Evolutionary conservation across 2,888 invertebrate species (phyloP), one percentile per base, ranked within the genome.

Genomic region (Callyntrura guangdongensis): DNA sequence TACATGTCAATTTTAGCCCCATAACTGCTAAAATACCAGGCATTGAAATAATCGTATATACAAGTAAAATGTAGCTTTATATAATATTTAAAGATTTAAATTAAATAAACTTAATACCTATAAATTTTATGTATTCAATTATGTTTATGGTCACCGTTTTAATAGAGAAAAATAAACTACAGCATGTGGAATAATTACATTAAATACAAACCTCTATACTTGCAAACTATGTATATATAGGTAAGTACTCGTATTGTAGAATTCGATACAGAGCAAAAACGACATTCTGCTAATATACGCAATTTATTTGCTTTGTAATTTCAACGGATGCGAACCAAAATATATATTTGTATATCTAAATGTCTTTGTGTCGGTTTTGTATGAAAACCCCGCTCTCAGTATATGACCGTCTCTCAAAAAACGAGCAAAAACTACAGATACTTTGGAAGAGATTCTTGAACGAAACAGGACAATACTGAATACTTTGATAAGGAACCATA

Each of bases 111-210:
- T 53, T 5, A 53, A 64, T 12, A 64, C 3, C 22, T 22, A n/a
- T 36, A 53, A 12, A 36, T 64, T 20, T 11, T 22, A n/a, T 36
- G n/a, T n/a, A 36, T 64, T 22, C 14, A 25, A 59, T 59, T 59
- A 56, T 59, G 59, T 17, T 36, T 17, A 59, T 36, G 59, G 27
- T 56, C 56, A 81, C 36, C 12, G 9, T 74, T 85, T 36, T 36
- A 36, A 36, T 85, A 53, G 74, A 85, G 53, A 86, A 86, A 86
- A 77, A 86, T 86, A 86, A 86, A 77, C 72, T 69, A 69, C 45
- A 53, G n/a, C 27, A 83, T 25, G 25, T n/a, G 27, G 17, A 22
- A 14, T 67, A 67, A 11, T 1, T 67, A 14, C 27, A 14, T 4
- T 67, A 14, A 27, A 14, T 36, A 36, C 14, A n/a, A 14, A 36